phyloP scores from a whole-genome alignment of 2,113 vertebrate genomes.

The Enhydra lutris region DNA sequence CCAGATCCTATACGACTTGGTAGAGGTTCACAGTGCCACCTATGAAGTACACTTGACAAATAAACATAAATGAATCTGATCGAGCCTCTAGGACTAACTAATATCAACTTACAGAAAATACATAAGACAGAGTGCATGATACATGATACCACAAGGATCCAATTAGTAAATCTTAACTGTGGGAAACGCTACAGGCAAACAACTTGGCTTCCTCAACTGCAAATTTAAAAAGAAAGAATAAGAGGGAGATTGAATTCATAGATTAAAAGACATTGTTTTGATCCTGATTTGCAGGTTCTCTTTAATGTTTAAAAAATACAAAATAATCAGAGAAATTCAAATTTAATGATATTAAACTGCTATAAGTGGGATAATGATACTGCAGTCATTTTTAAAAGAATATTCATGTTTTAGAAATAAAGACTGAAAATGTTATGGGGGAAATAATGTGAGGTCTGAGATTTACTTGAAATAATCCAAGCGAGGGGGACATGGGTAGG shows the following conservation, averaged over 20 bases:
- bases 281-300: neutral
- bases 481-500: neutral
- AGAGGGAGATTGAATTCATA: neutral
- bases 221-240: neutral
- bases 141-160: neutral
- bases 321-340: neutral
- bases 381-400: neutral
- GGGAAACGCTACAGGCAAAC: neutral
- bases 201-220: neutral
- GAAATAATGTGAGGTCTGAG: neutral
- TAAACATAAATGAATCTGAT: neutral
- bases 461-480: neutral
- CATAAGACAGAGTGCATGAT: neutral
- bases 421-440: neutral
- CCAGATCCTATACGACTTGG: neutral
- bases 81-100: neutral
- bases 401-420: neutral
- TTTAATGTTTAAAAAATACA: neutral
- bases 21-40: neutral
- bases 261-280: neutral
- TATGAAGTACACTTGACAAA: neutral
- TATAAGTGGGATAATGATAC: neutral
- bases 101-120: neutral
- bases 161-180: neutral
- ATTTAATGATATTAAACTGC: neutral